Base-by-base conservation (phyloP, 2,113 vertebrate genomes). In the Xerus inauris region DNA sequence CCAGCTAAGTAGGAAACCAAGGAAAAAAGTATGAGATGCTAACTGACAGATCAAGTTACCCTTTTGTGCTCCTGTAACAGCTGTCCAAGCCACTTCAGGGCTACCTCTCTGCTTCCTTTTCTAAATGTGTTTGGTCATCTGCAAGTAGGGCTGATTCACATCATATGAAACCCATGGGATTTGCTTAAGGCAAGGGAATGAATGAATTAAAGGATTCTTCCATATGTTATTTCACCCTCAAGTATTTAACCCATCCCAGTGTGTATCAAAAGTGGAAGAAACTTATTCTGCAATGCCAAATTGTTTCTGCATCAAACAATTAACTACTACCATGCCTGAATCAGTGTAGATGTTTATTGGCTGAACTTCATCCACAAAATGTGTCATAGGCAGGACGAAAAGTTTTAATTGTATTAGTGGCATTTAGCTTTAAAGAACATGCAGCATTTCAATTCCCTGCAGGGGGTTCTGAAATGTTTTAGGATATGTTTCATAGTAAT, bases 181-280 rank as follows among this genome's bases (percentile, higher is more conserved):
- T 93, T 95, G 96, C 72, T 38, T 82, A 87, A 92, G 89, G 47
- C 62, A 62, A 85, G 91, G 12, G 54, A 85, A 77, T 95, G 92
- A 97, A 82, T 82, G 96, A 69, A 86, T 92, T 51, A 90, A 67
- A 94, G 62, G 6, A 57, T 81, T 83, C 91, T 87, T 96, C 93
- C 87, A 1, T 93, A 77, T 97, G 7, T 87, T 97, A 89, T 59
- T 94, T 96, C 67, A 92, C 87, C 49, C 71, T 71, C 24, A 87
- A 77, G 84, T 77, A 81, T 87, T 94, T 92, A 84, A 79, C 71
- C 65, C 94, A 69, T 85, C 62, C 40, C 62, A 71, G 11, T 73
- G 71, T 87, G 35, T 93, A 89, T 87, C 87, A 64, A 79, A 95
- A 91, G 72, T 95, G 94, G 71, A 62, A 45, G 32, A 82, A 94